Evolutionary conservation across 2,888 invertebrate species (phyloP).

Genomic region (Lepidonotus clava): DNA sequence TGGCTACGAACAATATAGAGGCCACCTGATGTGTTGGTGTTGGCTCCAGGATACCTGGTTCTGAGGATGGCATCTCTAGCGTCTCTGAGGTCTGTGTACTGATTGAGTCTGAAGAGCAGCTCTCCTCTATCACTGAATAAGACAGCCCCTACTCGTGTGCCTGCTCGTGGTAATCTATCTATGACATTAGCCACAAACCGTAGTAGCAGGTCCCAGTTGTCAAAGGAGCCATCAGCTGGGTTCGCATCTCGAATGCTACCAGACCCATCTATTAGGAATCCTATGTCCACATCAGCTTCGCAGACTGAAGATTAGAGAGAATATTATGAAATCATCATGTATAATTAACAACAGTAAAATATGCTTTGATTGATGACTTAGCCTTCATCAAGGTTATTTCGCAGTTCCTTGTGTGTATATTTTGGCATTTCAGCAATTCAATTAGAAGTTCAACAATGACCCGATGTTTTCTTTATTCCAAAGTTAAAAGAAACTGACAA

Average conservation of each 20-base stretch:
- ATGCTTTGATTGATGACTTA: too few species aligned
- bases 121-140: constrained; percentile 3
- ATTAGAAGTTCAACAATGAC: too few species aligned
- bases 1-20: background rate
- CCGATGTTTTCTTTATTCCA: too few species aligned
- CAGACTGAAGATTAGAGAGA: background rate
- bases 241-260: constrained; percentile 49
- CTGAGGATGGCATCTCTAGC: background rate
- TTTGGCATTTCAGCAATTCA: too few species aligned
- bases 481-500: too few species aligned
- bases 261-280: constrained; percentile 40
- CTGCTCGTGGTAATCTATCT: background rate
- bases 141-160: constrained; percentile 33
- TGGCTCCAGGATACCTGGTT: constrained; percentile 26
- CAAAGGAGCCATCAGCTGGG: constrained; percentile 18
- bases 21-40: constrained; percentile 49
- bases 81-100: background rate
- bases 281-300: constrained; percentile 45
- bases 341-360: too few species aligned
- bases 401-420: too few species aligned
- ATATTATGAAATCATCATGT: too few species aligned
- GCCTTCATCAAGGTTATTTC: too few species aligned
- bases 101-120: background rate
- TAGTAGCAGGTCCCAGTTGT: constrained; percentile 38
- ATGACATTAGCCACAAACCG: constrained; percentile 34